Evolutionary conservation across 2,888 invertebrate genomes (phyloP).

Genomic region (Bellardia pandia): DNA sequence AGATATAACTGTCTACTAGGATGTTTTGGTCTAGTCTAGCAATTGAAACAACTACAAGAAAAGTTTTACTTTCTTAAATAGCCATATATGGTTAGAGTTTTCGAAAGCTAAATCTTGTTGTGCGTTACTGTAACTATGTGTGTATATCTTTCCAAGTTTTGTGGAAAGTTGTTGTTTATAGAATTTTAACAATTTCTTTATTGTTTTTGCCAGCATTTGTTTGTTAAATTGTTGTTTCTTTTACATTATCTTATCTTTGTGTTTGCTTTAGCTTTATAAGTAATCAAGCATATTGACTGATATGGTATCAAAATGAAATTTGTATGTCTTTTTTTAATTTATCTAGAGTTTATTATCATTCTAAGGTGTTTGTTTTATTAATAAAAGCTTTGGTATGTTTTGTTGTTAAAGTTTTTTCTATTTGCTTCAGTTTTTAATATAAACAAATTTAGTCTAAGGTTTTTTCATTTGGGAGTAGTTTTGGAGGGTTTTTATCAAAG

Average conservation of each 20-base stretch:
- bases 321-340: constrained; percentile 11
- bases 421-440: not conserved
- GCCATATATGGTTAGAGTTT: constrained; percentile 24
- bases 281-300: constrained; percentile 46
- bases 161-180: constrained; percentile 59
- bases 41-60: not conserved
- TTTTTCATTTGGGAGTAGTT: too few relatives aligned
- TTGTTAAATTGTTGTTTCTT: constrained; percentile 35
- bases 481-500: too few relatives aligned
- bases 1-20: constrained; percentile 21
- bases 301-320: constrained; percentile 40
- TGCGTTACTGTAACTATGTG: not conserved
- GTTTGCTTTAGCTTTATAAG: constrained; percentile 24
- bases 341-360: constrained; percentile 38
- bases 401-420: too few relatives aligned
- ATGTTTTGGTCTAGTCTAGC: constrained; percentile 30
- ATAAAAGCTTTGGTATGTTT: constrained; percentile 20
- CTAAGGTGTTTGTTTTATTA: not conserved
- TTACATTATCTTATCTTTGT: constrained; percentile 54
- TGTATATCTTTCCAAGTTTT: constrained; percentile 13
- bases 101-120: too few relatives aligned
- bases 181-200: constrained; percentile 42
- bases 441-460: not conserved
- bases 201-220: constrained; percentile 21
- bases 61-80: constrained; percentile 61